phyloP scores from a whole-genome alignment of 2,797 vertebrate genomes.

The Acridotheres tristis region DNA sequence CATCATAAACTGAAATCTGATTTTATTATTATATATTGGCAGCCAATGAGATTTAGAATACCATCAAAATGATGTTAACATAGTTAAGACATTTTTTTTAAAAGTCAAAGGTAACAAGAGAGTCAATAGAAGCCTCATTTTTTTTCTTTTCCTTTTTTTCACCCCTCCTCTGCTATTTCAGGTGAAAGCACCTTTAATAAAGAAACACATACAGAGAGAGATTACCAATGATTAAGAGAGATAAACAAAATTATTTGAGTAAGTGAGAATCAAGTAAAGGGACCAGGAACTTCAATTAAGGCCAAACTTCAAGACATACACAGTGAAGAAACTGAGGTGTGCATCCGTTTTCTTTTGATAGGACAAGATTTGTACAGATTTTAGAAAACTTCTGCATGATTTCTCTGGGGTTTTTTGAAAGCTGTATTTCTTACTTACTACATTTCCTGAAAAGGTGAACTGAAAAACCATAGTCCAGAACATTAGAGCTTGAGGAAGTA shows the following conservation, averaged over 20 bases:
- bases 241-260: background rate
- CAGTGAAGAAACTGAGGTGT: background rate
- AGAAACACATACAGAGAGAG: background rate
- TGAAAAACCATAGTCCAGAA: background rate
- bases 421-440: background rate
- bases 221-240: background rate
- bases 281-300: background rate
- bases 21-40: background rate
- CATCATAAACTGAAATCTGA: background rate
- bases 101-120: background rate
- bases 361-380: background rate
- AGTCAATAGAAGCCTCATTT: background rate
- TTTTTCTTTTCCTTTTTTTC: rapidly evolving
- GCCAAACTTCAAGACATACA: background rate
- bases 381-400: background rate
- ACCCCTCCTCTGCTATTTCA: background rate
- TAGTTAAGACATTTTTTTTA: background rate
- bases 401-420: background rate
- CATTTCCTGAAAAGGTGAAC: constrained; percentile 9
- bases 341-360: background rate
- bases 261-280: background rate
- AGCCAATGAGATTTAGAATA: background rate
- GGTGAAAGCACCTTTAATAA: background rate
- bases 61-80: background rate
- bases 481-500: background rate